These are phyloP conservation scores for Pachypanchax playfairii DNA, from an alignment of 2,113 vertebrate genomes.

Conservation along the genomic window DNA sequence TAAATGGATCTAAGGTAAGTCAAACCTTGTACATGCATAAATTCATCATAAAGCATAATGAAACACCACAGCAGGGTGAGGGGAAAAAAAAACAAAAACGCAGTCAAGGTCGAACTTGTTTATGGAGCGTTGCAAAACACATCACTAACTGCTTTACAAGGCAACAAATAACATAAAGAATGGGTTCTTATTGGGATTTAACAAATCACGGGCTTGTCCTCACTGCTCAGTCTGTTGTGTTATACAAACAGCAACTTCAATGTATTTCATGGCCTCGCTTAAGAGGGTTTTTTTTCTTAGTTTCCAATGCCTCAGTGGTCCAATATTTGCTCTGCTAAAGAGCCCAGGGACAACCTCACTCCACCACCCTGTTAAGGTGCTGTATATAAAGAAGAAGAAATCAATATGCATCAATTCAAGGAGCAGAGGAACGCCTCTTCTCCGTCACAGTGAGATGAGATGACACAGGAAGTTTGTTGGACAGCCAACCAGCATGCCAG, in stretches of 20 bases:
- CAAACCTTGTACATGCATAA: slow-evolving; percentile 27
- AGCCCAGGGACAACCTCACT: too few relatives aligned
- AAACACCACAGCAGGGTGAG: slow-evolving; percentile 14
- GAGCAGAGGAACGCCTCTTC: slow-evolving; percentile 19
- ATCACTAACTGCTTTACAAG: slow-evolving; percentile 37
- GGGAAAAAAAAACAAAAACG: slow-evolving; percentile 24
- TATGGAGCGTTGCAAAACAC: slow-evolving; percentile 35
- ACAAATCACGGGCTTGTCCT: slow-evolving; percentile 30
- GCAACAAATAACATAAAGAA: slow-evolving; percentile 35
- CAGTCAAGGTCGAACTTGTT: slow-evolving; percentile 55
- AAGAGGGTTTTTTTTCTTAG: slow-evolving; percentile 18
- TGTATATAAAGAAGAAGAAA: slow-evolving; percentile 54
- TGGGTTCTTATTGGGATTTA: slow-evolving; percentile 14
- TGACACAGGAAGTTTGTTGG: slow-evolving; percentile 36
- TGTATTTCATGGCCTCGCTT: slow-evolving; percentile 33
- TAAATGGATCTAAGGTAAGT: slow-evolving; percentile 45
- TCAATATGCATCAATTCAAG: slow-evolving; percentile 68
- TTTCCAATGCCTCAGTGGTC: slow-evolving; percentile 31
- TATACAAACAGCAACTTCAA: not conserved
- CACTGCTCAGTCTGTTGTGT: not conserved
- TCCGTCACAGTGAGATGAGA: slow-evolving; percentile 46
- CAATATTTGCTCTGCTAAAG: slow-evolving; percentile 41
- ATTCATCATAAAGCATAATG: slow-evolving; percentile 52
- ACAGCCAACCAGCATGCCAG: slow-evolving; percentile 46
- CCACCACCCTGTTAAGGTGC: slow-evolving; percentile 37